Percentiles rank a stretch among this genome's conserved stretches.
Conservation (phyloP, 2,113 vertebrate species). For the Tiliqua scincoides region DNA sequence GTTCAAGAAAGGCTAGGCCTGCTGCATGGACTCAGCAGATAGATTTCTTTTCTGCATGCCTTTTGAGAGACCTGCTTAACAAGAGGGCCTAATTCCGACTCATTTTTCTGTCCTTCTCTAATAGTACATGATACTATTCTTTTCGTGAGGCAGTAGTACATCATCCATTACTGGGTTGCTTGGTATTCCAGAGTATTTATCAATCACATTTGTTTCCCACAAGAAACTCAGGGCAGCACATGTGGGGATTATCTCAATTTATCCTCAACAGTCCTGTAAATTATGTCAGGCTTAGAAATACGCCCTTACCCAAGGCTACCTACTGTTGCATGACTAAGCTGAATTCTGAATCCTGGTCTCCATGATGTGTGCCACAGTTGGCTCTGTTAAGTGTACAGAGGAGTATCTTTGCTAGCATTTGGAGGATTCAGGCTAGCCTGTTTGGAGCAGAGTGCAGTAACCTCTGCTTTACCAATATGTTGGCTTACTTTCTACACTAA, state of each 20-base stretch:
- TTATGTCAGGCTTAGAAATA: background rate
- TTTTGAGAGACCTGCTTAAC: background rate
- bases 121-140: background rate
- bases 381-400: background rate
- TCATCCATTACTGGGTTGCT: background rate
- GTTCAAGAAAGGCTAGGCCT: background rate
- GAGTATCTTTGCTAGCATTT: background rate
- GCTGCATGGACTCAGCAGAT: background rate
- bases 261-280: background rate
- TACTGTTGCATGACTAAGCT: background rate
- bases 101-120: background rate
- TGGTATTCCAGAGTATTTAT: background rate
- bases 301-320: background rate
- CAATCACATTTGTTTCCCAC: background rate
- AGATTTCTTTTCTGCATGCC: no score
- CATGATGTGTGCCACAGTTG: background rate
- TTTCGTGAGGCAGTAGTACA: background rate
- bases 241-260: background rate
- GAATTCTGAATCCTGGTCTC: background rate
- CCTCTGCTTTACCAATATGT: background rate
- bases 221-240: background rate
- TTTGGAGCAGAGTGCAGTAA: background rate
- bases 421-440: background rate
- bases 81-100: background rate
- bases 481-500: background rate